Conservation (phyloP, 2,113 vertebrate genomes). For the Passer montanus region DNA sequence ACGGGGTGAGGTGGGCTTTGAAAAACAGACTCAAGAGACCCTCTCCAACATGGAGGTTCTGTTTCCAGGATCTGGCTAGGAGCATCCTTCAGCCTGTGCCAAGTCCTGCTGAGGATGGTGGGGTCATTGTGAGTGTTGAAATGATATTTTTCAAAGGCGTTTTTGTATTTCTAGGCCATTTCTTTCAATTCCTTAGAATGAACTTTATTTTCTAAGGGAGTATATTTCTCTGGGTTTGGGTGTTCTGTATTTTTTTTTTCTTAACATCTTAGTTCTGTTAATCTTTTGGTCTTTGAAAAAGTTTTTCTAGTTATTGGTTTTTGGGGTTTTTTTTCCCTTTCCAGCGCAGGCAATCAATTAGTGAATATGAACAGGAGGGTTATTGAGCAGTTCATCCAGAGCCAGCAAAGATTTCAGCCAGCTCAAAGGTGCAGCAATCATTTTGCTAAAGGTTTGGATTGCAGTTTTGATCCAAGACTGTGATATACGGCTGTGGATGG, state of each 20-base stretch:
- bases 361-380: not conserved
- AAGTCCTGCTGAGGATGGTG: not conserved
- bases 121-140: not conserved
- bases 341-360: not conserved
- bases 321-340: not conserved
- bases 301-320: not conserved
- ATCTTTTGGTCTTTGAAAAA: not conserved
- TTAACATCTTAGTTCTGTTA: not conserved
- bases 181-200: not conserved
- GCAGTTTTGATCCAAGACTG: not conserved
- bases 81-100: not conserved
- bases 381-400: not conserved
- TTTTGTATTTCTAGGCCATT: not conserved
- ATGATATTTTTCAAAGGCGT: not conserved
- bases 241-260: not conserved
- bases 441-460: not conserved
- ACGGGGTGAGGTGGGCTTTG: not conserved
- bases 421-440: not conserved
- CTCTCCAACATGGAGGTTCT: not conserved
- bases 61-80: not conserved
- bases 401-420: not conserved
- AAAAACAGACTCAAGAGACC: not conserved
- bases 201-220: not conserved
- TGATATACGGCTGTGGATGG: not conserved
- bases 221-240: not conserved